A percentile compares a stretch with the other conserved stretches of the same genome.
Evolutionary conservation across 2,113 vertebrate genomes (phyloP).

Genomic region (Dasypus novemcinctus): DNA sequence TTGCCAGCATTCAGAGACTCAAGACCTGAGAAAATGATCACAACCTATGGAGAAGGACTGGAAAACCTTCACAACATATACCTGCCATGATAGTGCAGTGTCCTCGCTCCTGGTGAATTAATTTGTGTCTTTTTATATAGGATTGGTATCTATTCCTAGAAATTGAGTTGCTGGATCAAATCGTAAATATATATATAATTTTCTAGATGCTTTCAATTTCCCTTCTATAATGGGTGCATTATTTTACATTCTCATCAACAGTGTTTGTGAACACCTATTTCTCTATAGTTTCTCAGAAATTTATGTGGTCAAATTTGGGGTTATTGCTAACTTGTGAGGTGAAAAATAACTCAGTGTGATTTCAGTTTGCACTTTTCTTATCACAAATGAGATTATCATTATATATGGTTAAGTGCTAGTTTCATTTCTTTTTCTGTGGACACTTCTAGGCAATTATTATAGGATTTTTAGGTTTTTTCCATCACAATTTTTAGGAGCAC

Average conservation of each 20-base stretch:
- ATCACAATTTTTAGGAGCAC: not conserved
- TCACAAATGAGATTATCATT: not conserved
- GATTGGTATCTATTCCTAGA: not conserved
- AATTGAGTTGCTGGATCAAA: not conserved
- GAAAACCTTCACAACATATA: no score
- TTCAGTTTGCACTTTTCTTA: not conserved
- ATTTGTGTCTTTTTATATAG: not conserved
- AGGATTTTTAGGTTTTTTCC: not conserved
- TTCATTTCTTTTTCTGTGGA: not conserved
- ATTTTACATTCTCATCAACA: not conserved
- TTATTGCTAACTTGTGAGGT: not conserved
- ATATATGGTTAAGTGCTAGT: not conserved
- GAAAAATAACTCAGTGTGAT: not conserved
- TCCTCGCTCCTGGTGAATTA: not conserved
- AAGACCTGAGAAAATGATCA: not conserved
- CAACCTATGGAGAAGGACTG: not conserved
- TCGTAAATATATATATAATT: not conserved
- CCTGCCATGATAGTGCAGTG: not conserved
- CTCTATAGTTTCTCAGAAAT: not conserved
- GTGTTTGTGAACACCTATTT: not conserved
- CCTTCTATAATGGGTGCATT: not conserved
- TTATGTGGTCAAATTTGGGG: not conserved
- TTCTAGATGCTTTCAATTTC: not conserved
- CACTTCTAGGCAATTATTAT: not conserved
- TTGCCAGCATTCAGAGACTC: not conserved